Evolutionary conservation across 2,888 invertebrate species (phyloP).

Genomic region (Ectemnius cavifrons): DNA sequence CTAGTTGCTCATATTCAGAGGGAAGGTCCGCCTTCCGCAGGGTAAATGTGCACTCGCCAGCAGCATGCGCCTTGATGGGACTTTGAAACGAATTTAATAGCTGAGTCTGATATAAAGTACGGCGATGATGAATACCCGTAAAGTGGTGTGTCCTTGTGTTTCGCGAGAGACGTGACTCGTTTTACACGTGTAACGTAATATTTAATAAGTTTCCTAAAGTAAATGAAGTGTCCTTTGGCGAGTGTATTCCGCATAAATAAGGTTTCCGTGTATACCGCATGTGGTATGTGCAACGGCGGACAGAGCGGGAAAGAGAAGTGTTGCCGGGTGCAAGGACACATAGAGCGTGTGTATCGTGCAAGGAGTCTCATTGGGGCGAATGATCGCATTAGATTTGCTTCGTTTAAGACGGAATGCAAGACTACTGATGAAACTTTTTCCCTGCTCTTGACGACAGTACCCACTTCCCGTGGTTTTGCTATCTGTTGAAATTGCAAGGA

Average conservation of each 20-base stretch:
- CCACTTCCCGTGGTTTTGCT: slow-evolving; percentile 7
- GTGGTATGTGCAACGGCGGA: slow-evolving; percentile 14
- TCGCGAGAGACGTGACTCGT: neutral
- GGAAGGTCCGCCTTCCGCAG: too few species aligned
- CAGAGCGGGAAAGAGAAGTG: neutral
- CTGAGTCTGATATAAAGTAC: neutral
- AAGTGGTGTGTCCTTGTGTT: neutral
- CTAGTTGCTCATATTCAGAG: too few species aligned
- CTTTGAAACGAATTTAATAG: neutral
- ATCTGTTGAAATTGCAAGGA: slow-evolving; percentile 22
- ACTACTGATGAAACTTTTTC: slow-evolving; percentile 36
- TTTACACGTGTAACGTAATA: slow-evolving; percentile 10
- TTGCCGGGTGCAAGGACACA: slow-evolving; percentile 31
- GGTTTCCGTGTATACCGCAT: neutral
- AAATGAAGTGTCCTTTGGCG: neutral
- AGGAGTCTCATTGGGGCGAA: slow-evolving; percentile 47
- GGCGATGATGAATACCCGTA: neutral
- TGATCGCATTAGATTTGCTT: slow-evolving; percentile 55
- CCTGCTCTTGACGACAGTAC: slow-evolving; percentile 12
- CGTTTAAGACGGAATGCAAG: slow-evolving; percentile 46
- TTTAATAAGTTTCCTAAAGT: slow-evolving; percentile 3
- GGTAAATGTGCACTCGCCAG: neutral
- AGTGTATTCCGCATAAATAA: slow-evolving; percentile 8
- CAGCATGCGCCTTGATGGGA: neutral
- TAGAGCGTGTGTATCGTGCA: slow-evolving; percentile 8